These are phyloP conservation scores for Scomber colias DNA, from an alignment of 2,113 vertebrate genomes.

Conservation along the genomic window DNA sequence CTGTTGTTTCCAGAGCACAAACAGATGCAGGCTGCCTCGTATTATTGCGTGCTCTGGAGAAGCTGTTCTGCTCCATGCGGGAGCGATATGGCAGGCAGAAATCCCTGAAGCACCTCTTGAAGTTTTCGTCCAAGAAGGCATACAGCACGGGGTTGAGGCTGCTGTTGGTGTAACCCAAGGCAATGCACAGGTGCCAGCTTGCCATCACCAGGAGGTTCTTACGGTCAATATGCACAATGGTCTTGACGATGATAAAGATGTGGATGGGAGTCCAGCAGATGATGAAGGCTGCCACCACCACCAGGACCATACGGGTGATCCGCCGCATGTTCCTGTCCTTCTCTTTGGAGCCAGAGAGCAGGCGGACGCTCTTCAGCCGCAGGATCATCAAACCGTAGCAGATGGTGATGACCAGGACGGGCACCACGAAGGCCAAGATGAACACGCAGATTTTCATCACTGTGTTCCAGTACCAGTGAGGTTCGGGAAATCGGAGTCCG, in stretches of 20 bases:
- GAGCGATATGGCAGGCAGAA: conserved; percentile 90
- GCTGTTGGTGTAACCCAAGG: conserved; percentile 97
- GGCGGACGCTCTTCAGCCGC: conserved; percentile 93
- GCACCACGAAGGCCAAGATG: conserved; percentile 95
- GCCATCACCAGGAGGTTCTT: conserved; percentile 91
- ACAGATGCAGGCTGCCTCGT: conserved; percentile 86
- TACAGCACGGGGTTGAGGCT: conserved; percentile 97
- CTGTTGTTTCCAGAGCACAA: conserved; percentile 81
- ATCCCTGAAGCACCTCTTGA: conserved; percentile 96
- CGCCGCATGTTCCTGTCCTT: conserved; percentile 93
- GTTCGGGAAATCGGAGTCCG: conserved; percentile 89
- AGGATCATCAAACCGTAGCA: conserved; percentile 98
- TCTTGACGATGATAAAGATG: conserved; percentile 96
- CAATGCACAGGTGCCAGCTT: conserved; percentile 96
- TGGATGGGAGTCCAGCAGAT: conserved; percentile 99
- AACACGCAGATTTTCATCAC: conserved; percentile 97
- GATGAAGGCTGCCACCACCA: conserved; percentile 96
- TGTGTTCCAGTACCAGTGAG: conserved; percentile 93
- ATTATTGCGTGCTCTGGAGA: conserved; percentile 86
- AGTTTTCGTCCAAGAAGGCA: conserved; percentile 96
- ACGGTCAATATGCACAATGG: conserved; percentile 89
- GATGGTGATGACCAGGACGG: conserved; percentile 94
- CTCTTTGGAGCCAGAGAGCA: conserved; percentile 96
- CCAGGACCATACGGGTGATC: conserved; percentile 98
- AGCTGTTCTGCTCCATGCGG: conserved; percentile 86